A percentile compares a stretch with the other conserved stretches of the same genome.
phyloP scores from a whole-genome alignment of 2,888 invertebrate species.

The Vandiemenella viatica region DNA sequence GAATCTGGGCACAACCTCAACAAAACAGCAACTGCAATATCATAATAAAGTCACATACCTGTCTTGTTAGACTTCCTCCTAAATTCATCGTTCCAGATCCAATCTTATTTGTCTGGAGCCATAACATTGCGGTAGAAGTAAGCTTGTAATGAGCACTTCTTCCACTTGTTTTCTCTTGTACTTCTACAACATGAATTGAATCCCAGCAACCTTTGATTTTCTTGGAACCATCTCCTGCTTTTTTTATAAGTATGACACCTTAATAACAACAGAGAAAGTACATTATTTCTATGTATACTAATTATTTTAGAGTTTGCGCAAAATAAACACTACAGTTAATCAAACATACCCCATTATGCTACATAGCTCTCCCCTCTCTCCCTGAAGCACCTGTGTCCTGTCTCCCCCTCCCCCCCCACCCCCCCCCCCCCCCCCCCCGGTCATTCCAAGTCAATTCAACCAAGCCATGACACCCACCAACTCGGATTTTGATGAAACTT shows the following conservation, averaged over 20 bases:
- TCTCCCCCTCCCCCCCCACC: not conserved
- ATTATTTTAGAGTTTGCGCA: no score
- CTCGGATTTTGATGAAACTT: no score
- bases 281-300: no score
- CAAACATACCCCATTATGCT: not conserved
- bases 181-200: slow-evolving; percentile 98
- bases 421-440: not conserved
- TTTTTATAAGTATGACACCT: slow-evolving; percentile 96
- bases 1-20: no score
- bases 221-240: slow-evolving; percentile 95
- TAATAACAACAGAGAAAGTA: slow-evolving; percentile 23
- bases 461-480: not conserved
- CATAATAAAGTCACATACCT: no score
- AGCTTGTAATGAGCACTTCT: slow-evolving; percentile 94
- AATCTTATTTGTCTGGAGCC: slow-evolving; percentile 94
- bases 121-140: slow-evolving; percentile 97
- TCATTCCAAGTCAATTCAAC: not conserved
- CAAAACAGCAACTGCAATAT: no score
- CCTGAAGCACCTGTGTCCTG: not conserved
- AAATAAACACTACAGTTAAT: not conserved
- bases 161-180: slow-evolving; percentile 89
- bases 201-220: slow-evolving; percentile 99
- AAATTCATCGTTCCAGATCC: slow-evolving; percentile 98
- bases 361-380: not conserved
- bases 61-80: slow-evolving; percentile 94